Percentiles rank a stretch among this genome's conserved stretches.
phyloP scores from a whole-genome alignment of 1,140 invertebrate species.

The Ostrea edulis region DNA sequence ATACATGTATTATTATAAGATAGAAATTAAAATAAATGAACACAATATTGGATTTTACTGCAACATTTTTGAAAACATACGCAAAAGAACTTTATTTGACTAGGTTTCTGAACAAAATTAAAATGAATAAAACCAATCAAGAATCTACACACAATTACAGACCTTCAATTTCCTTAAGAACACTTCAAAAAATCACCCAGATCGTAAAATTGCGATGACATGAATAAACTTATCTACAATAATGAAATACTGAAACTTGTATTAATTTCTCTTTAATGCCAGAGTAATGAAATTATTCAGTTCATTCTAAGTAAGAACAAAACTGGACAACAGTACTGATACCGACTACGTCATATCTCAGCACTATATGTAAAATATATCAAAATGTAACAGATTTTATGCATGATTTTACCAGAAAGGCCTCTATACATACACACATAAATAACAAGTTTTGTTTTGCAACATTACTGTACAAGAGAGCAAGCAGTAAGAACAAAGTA shows the following conservation, averaged over 20 bases:
- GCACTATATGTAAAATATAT: constrained; percentile 30
- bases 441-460: not conserved
- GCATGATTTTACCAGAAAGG: constrained; percentile 17
- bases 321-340: not conserved
- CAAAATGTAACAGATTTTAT: constrained; percentile 21
- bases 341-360: not conserved
- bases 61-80: not conserved
- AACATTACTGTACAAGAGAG: not conserved
- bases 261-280: not conserved
- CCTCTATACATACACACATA: constrained; percentile 17
- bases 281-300: constrained; percentile 3
- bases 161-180: too few relatives aligned
- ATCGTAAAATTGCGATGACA: not conserved
- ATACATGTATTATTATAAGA: not conserved
- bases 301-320: not conserved
- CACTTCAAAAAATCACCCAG: too few relatives aligned
- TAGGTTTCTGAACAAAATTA: not conserved
- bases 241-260: not conserved
- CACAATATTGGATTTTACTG: not conserved
- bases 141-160: not conserved
- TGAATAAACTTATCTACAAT: not conserved
- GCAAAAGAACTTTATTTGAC: not conserved
- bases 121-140: not conserved
- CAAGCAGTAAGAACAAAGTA: not conserved
- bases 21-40: not conserved